Evolutionary conservation across 2,888 invertebrate genomes (phyloP).

Genomic region (Xanthia togata): DNA sequence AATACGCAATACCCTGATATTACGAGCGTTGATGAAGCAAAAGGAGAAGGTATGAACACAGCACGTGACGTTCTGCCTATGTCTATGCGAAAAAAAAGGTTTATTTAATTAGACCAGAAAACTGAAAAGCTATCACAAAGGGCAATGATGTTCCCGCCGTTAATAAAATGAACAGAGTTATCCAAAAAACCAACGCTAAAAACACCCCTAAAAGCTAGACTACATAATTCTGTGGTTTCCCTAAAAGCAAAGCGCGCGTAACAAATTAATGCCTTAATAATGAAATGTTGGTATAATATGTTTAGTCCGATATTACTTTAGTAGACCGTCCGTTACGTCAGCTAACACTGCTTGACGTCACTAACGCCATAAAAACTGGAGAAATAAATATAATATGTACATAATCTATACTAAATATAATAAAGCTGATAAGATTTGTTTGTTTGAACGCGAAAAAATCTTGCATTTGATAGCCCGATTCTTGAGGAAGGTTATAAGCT

Average conservation of each 20-base stretch:
- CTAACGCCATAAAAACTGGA: background rate
- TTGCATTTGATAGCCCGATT: no score
- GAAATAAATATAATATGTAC: conserved; percentile 34
- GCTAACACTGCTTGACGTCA: conserved; percentile 29
- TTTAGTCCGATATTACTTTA: conserved; percentile 21
- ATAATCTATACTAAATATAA: no score
- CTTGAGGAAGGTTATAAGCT: no score
- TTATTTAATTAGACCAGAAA: background rate
- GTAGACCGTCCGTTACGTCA: conserved; percentile 26
- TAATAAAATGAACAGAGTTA: background rate
- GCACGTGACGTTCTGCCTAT: background rate
- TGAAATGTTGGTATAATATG: conserved; percentile 32
- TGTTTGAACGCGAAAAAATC: no score
- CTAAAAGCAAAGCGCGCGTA: conserved; percentile 7
- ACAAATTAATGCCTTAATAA: conserved; percentile 29
- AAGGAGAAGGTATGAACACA: background rate
- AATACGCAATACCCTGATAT: background rate
- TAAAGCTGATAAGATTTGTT: no score
- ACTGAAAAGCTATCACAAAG: background rate
- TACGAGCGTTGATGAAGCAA: background rate
- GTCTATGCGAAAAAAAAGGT: background rate
- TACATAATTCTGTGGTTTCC: background rate
- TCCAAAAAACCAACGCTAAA: background rate
- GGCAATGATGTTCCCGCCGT: background rate
- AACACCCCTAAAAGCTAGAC: background rate